Evolutionary conservation across 64 coral and sea anemone genomes (phyloP), one percentile per base, ranked within the genome.

Genomic region (Pocillopora damicornis): DNA sequence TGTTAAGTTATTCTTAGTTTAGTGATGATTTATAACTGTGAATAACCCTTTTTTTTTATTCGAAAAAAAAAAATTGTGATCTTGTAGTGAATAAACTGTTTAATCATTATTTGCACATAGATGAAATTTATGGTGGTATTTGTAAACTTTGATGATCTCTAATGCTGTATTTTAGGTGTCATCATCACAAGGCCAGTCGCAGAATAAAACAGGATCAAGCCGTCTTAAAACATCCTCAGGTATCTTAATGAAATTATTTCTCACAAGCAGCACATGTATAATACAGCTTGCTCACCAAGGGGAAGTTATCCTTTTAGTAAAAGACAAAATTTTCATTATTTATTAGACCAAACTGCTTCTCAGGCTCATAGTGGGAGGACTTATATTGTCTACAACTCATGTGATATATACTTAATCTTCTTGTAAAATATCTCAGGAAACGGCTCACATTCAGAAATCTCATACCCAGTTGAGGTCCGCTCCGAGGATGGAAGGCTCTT

Each of bases 401-500:
- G 22, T n/a, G 8, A n/a, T 1, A 71, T 30, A 11, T 30, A 8
- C 10, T 25, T 71, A 63, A 63, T 63, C 9, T 26, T 71, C 18
- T n/a, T 71, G 1, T 71, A n/a, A 71, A 71, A 71, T 71, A 71
- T 71, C 25, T 87, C 57, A 98, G 92, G 90, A 61, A 95, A 92
- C 71, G 89, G 87, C 22, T 85, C 90, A 56, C 73, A 84, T 57
- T 84, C 88, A 25, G 80, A 93, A 45, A 72, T 72, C 58, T 81
- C 26, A 0, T 72, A 79, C 51, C 91, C 90, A 63, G 69, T 88
- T 26, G 90, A 94, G 17, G 88, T 88, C 38, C 86, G 93, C 56
- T 89, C 95, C 62, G 97, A 99, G 66, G 97, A 99, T 91, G 97
- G 97, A 85, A 99, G 93, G 90, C 82, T 99, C 20, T 95, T 95